Evolutionary conservation across 2,888 invertebrate species (phyloP).

Genomic region (Koerneria pararmatus): DNA sequence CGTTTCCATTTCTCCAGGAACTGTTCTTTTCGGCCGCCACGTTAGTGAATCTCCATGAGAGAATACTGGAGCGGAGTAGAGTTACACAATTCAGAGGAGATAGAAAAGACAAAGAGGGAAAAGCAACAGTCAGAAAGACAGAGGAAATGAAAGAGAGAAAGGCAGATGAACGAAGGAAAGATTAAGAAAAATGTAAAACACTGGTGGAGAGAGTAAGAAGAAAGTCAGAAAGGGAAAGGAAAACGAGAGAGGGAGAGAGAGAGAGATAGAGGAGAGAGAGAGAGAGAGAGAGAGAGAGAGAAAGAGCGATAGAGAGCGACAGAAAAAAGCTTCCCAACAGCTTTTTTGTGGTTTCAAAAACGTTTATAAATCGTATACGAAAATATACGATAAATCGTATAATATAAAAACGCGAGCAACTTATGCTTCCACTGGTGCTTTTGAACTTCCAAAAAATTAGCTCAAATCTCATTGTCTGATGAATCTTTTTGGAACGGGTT

Average conservation of each 20-base stretch:
- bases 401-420: not conserved
- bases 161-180: not conserved
- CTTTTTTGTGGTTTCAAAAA: not conserved
- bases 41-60: no score
- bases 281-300: not conserved
- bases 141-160: not conserved
- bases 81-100: not conserved
- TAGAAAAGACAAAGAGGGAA: not conserved
- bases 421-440: constrained; percentile 3
- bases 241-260: not conserved
- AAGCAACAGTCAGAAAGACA: not conserved
- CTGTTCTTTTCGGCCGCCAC: no score
- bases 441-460: no score
- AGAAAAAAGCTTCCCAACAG: not conserved
- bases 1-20: no score
- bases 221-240: not conserved
- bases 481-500: no score
- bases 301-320: not conserved
- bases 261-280: constrained; percentile 7
- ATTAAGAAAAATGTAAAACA: not conserved
- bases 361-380: not conserved
- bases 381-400: no score
- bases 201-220: not conserved
- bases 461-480: no score
- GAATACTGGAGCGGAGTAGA: no score